Percentiles rank a stretch among this genome's conserved stretches.
Evolutionary conservation across 2,797 vertebrate species (phyloP).

Genomic region (Premnoplex brunnescens): DNA sequence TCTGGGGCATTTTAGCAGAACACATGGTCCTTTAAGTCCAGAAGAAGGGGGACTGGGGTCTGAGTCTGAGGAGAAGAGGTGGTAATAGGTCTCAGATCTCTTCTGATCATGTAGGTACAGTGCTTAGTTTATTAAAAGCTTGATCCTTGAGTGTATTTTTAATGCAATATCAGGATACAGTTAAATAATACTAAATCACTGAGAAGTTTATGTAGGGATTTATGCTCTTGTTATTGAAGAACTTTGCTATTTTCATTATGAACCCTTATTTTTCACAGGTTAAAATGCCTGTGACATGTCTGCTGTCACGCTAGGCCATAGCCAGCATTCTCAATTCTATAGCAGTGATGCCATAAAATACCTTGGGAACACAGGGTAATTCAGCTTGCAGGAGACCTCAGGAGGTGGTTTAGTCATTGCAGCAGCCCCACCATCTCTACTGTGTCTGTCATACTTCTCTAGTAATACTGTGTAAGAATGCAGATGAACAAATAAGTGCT

Average conservation of each 20-base stretch:
- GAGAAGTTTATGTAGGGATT: not conserved
- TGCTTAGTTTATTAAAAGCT: not conserved
- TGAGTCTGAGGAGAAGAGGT: not conserved
- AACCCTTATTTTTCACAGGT: not conserved
- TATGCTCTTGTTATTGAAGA: not conserved
- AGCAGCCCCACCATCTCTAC: not conserved
- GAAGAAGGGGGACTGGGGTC: not conserved
- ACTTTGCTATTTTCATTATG: not conserved
- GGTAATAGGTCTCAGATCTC: not conserved
- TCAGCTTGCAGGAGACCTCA: not conserved
- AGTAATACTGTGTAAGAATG: not conserved
- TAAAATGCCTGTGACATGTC: fast-evolving
- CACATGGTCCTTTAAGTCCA: fast-evolving
- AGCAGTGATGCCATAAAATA: not conserved
- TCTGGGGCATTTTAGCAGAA: not conserved
- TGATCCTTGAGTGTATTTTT: not conserved
- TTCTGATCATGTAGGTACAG: not conserved
- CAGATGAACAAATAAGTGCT: not conserved
- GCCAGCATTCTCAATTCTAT: not conserved
- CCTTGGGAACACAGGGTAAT: not conserved
- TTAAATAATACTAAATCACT: not conserved
- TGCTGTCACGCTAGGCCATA: not conserved
- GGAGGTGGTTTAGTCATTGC: not conserved
- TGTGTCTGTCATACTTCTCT: not conserved
- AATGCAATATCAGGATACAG: not conserved